These are phyloP conservation scores for Sebastes glaucus DNA, from an alignment of 2,797 vertebrate species.

Conservation along the genomic window DNA sequence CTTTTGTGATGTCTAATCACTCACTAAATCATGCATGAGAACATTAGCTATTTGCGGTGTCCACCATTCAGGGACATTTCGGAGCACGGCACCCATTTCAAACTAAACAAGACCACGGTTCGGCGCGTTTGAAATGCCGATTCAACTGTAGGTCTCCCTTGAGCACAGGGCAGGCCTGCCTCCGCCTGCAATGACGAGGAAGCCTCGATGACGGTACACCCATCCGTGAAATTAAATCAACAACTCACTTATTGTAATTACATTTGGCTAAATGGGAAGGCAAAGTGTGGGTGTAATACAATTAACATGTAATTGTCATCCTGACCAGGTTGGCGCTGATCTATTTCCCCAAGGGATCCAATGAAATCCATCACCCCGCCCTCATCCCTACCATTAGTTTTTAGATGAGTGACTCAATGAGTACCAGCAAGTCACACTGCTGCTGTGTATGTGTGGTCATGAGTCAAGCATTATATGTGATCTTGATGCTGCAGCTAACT, in stretches of 20 bases:
- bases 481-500: background rate
- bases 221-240: conserved; percentile 85
- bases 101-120: conserved; percentile 64
- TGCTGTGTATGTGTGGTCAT: background rate
- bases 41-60: conserved; percentile 69
- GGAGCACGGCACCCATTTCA: conserved; percentile 61
- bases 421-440: background rate
- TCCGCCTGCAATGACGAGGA: conserved; percentile 48
- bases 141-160: conserved; percentile 60
- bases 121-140: conserved; percentile 60
- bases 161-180: conserved; percentile 53
- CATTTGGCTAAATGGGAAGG: conserved; percentile 80
- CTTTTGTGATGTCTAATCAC: conserved; percentile 70
- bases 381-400: conserved; percentile 12
- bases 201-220: conserved; percentile 68
- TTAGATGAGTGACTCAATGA: conserved; percentile 13
- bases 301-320: conserved; percentile 82
- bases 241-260: conserved; percentile 82
- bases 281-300: conserved; percentile 80
- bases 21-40: conserved; percentile 78
- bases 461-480: background rate
- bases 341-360: conserved; percentile 49
- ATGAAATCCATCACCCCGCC: conserved; percentile 43
- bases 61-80: conserved; percentile 68
- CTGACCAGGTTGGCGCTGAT: conserved; percentile 73